Percentiles rank a stretch among this genome's conserved stretches.
Evolutionary conservation across 1,140 invertebrate genomes (phyloP).

Genomic region (Dreissena polymorpha): DNA sequence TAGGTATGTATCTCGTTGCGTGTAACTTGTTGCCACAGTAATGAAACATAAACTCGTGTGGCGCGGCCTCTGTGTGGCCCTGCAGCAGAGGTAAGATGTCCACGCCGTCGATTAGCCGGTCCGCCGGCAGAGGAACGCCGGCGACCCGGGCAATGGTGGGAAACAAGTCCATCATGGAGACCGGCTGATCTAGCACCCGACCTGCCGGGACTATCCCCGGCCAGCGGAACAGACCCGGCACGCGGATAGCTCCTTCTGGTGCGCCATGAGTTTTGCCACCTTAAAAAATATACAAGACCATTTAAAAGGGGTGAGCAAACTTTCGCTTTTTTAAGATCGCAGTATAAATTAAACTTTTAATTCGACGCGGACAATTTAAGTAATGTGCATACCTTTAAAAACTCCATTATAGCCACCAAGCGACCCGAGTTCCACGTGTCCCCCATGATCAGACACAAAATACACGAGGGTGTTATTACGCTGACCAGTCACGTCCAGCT

Average conservation of each 20-base stretch:
- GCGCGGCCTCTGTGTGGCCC: not conserved
- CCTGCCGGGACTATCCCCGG: not conserved
- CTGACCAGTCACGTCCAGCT: slow-evolving; percentile 61
- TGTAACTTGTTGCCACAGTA: slow-evolving; percentile 10
- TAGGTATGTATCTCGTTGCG: slow-evolving; percentile 9
- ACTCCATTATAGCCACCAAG: slow-evolving; percentile 26
- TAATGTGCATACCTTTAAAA: slow-evolving; percentile 10
- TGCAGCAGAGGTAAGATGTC: slow-evolving; percentile 13
- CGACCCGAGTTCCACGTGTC: not conserved
- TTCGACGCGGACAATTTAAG: not conserved
- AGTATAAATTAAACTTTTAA: not conserved
- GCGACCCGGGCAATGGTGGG: not conserved
- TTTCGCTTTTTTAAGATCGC: not conserved
- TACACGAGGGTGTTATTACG: slow-evolving; percentile 63
- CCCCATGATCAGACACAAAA: slow-evolving; percentile 21
- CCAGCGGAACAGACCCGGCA: slow-evolving; percentile 12
- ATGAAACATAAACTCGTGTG: slow-evolving; percentile 33
- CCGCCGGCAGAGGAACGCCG: not conserved
- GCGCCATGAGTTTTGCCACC: slow-evolving; percentile 61
- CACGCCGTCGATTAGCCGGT: not conserved
- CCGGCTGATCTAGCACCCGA: not conserved
- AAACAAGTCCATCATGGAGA: slow-evolving; percentile 28
- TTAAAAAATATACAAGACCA: slow-evolving; percentile 43
- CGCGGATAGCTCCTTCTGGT: slow-evolving; percentile 7
- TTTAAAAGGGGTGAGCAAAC: not conserved